These are phyloP conservation scores for Epizoanthus illoricatus DNA, from an alignment of 92 coral and sea anemone species.

Conservation along the genomic window DNA sequence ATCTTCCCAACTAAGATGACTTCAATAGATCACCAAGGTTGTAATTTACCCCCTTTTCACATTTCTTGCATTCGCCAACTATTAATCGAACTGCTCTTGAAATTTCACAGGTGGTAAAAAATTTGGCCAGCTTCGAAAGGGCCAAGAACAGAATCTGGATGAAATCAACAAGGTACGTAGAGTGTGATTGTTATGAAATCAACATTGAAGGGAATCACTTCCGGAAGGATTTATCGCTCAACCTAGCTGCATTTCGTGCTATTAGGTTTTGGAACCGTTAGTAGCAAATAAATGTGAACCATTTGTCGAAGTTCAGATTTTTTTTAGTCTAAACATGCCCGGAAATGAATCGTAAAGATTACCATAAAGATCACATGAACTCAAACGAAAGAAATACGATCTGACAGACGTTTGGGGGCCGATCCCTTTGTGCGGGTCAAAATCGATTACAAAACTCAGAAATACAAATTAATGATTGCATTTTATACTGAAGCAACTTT, in stretches of 20 bases:
- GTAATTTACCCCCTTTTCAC: neutral
- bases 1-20: slow-evolving; percentile 34
- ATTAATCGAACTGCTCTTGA: neutral
- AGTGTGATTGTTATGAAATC: neutral
- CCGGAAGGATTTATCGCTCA: slow-evolving; percentile 18
- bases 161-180: slow-evolving; percentile 87
- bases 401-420: slow-evolving; percentile 6
- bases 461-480: neutral
- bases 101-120: slow-evolving; percentile 77
- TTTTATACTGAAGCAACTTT: neutral
- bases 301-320: neutral
- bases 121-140: slow-evolving; percentile 64
- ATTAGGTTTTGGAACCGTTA: neutral
- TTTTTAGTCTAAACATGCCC: slow-evolving; percentile 14
- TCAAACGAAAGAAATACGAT: slow-evolving; percentile 28
- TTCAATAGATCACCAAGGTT: slow-evolving; percentile 60
- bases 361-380: neutral
- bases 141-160: slow-evolving; percentile 70
- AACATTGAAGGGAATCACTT: slow-evolving; percentile 17
- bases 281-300: neutral
- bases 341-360: slow-evolving; percentile 23
- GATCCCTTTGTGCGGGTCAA: slow-evolving; percentile 7
- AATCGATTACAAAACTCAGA: neutral
- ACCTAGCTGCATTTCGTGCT: neutral
- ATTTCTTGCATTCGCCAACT: neutral